Percentiles rank a stretch among this genome's conserved stretches.
Conservation (phyloP, 2,797 vertebrate species). For the Fistularia tabacaria region DNA sequence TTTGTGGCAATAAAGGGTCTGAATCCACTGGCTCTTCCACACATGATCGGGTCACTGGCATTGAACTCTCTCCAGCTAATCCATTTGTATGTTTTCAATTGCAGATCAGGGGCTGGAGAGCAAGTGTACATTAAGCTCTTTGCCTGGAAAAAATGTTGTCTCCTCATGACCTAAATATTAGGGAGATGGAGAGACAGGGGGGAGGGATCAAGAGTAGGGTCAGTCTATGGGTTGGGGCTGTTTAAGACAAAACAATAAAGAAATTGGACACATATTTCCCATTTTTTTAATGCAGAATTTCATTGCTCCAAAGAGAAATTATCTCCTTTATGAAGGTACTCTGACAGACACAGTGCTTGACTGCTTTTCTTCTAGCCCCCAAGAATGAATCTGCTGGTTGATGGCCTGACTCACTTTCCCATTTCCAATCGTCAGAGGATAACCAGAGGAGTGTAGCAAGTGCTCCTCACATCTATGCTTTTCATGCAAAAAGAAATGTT, state of each 20-base stretch:
- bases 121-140: slow-evolving; percentile 60
- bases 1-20: slow-evolving; percentile 40
- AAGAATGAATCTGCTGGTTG: slow-evolving; percentile 36
- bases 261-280: slow-evolving; percentile 69
- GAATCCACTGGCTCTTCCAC: slow-evolving; percentile 41
- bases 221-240: slow-evolving; percentile 5
- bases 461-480: slow-evolving; percentile 23
- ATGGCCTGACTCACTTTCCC: slow-evolving; percentile 43
- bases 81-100: slow-evolving; percentile 75
- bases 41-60: slow-evolving; percentile 40
- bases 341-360: slow-evolving; percentile 40
- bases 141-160: slow-evolving; percentile 51
- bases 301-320: slow-evolving; percentile 50
- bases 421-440: slow-evolving; percentile 7
- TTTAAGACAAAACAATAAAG: slow-evolving; percentile 37
- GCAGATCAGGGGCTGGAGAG: slow-evolving; percentile 46
- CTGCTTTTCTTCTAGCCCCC: slow-evolving; percentile 25
- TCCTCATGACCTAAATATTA: slow-evolving; percentile 73
- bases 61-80: slow-evolving; percentile 71
- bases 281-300: slow-evolving; percentile 46
- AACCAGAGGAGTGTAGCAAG: too few relatives aligned
- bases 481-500: too few relatives aligned
- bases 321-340: slow-evolving; percentile 49
- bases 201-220: not conserved
- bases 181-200: slow-evolving; percentile 24